These are phyloP conservation scores for Tanypteryx hageni DNA, from an alignment of 2,888 invertebrate genomes.

Conservation along the genomic window DNA sequence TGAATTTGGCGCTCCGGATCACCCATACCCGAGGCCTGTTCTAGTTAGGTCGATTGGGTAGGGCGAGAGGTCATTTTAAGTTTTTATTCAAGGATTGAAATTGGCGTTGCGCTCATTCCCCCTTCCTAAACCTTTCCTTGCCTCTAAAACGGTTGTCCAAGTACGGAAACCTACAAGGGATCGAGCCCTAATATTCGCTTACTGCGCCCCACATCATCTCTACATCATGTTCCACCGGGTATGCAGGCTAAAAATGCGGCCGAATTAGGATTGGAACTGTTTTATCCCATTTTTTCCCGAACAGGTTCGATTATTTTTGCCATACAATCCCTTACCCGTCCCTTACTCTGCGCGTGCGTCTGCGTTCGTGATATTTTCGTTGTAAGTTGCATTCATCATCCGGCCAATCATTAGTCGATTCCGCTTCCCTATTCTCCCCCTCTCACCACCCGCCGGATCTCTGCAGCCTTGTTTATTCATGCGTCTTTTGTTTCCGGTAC, in stretches of 20 bases:
- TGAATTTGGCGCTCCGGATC: too few species aligned
- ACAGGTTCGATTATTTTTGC: neutral
- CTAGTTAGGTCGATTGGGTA: too few species aligned
- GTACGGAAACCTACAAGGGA: too few species aligned
- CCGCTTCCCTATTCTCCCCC: neutral
- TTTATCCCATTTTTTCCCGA: neutral
- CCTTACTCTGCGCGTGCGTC: neutral
- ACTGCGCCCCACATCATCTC: too few species aligned
- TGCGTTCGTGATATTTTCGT: slow-evolving; percentile 25
- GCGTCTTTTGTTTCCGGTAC: slow-evolving; percentile 54
- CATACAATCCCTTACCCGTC: neutral
- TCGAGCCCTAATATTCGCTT: too few species aligned
- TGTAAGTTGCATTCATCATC: neutral
- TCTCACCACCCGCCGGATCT: neutral
- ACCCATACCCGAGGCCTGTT: too few species aligned
- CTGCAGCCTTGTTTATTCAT: slow-evolving; percentile 24
- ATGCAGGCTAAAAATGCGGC: neutral
- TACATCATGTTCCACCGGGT: neutral
- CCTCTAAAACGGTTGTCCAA: too few species aligned
- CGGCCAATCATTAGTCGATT: neutral
- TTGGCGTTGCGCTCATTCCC: too few species aligned
- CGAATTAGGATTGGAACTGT: neutral
- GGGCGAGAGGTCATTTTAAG: too few species aligned
- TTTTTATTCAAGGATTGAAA: too few species aligned
- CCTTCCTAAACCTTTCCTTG: too few species aligned